phyloP scores from a whole-genome alignment of 2,797 vertebrate species.

The Vultur gryphus region DNA sequence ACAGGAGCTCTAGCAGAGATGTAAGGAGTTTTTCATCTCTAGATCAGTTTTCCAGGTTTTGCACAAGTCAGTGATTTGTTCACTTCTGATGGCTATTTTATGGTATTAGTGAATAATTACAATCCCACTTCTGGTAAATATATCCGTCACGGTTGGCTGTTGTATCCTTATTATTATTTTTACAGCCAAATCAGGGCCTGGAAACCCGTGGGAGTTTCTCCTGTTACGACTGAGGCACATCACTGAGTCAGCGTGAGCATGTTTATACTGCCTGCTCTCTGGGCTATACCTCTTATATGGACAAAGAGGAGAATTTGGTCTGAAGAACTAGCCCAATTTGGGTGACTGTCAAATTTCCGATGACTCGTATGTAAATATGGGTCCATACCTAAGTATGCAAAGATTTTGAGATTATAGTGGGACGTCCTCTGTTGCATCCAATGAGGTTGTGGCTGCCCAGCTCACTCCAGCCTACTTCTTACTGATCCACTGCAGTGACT shows the following conservation, averaged over 20 bases:
- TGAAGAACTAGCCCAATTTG: not conserved
- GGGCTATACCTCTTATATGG: not conserved
- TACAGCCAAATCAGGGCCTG: not conserved
- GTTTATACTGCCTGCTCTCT: not conserved
- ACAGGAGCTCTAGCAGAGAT: not conserved
- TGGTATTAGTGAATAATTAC: not conserved
- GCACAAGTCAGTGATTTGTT: not conserved
- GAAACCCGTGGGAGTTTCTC: not conserved
- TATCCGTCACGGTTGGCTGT: not conserved
- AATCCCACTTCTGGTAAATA: not conserved
- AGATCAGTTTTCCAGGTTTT: not conserved
- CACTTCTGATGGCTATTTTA: not conserved
- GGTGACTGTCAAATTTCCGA: not conserved
- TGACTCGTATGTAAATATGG: not conserved
- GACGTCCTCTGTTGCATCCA: not conserved
- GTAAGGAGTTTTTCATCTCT: not conserved
- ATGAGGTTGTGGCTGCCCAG: not conserved
- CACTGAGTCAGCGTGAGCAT: not conserved
- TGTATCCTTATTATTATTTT: not conserved
- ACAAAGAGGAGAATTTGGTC: not conserved
- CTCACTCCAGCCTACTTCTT: not conserved
- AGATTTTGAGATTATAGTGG: not conserved
- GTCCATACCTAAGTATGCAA: not conserved
- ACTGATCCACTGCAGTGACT: not conserved
- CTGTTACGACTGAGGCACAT: not conserved